Evolutionary conservation across 1,140 invertebrate species (phyloP), one percentile per base, ranked within the genome.

Genomic region (Oryctes rhinoceros): DNA sequence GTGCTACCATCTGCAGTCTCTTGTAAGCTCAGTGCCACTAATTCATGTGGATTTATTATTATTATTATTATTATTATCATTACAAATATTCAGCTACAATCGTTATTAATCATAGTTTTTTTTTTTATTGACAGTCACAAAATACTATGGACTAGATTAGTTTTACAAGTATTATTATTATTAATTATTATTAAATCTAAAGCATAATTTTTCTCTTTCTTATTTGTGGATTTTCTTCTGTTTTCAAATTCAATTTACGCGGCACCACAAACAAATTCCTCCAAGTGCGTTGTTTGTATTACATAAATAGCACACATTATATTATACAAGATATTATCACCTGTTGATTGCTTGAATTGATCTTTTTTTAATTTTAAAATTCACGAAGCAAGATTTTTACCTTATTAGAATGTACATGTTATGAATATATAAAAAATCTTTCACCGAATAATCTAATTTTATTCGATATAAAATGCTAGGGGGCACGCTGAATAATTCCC

Each of bases 21-120:
- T 76, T 44, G 1, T 78, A 78, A 78, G 77, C 77, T 78, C 77
- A 53, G 77, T 78, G 77, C 77, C 77, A 78, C 77, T 78, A 78
- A 35, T 37, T 78, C 49, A 59, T 59, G 77, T 78, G 77, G 77
- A 59, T 49, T 35, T 59, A 53, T 78, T 47, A 44, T 44, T 44
- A 53, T 78, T 47, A 44, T 39, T 39, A 39, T 39, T 44, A 44
- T 44, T 44, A 53, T 78, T 47, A 44, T 47, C 67, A 24, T 15
- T 78, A 78, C 35, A 49, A 78, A 78, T 59, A 78, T 59, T 59
- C 65, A 71, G 65, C 65, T 71, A 71, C 65, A 35, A 71, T 59
- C 53, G 18, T 59, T 18, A 59, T 67, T 67, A 30, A 71, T 71
- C 35, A 71, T 71, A 71, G 65, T 71, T 71, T 71, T 59, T 59